Percentiles rank a stretch among this genome's conserved stretches.
Evolutionary conservation across 2,113 vertebrate species (phyloP).

Genomic region (Hippocampus barbouri): DNA sequence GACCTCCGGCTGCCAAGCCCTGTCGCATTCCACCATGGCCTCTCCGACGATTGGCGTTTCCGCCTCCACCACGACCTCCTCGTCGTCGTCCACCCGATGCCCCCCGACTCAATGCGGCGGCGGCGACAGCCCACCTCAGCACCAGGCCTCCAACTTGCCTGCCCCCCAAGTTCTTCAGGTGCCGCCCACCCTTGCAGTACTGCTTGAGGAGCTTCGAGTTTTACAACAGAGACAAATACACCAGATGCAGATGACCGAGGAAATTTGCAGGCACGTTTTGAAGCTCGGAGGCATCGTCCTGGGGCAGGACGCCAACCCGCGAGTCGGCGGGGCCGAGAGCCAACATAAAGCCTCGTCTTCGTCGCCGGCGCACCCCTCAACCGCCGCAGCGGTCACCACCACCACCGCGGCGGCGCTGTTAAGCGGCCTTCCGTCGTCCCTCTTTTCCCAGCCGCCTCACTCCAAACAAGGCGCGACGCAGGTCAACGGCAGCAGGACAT

Average conservation of each 20-base stretch:
- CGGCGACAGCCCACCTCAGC: slow-evolving; percentile 65
- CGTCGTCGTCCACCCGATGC: slow-evolving; percentile 61
- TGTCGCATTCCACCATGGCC: slow-evolving; percentile 71
- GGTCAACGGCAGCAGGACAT: slow-evolving; percentile 49
- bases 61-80: slow-evolving; percentile 71
- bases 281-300: slow-evolving; percentile 76
- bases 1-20: slow-evolving; percentile 51
- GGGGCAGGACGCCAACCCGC: slow-evolving; percentile 70
- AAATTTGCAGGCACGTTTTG: slow-evolving; percentile 87
- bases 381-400: slow-evolving; percentile 46
- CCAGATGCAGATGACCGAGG: slow-evolving; percentile 93
- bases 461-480: slow-evolving; percentile 64
- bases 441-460: slow-evolving; percentile 57
- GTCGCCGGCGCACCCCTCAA: slow-evolving; percentile 59
- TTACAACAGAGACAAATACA: slow-evolving; percentile 89
- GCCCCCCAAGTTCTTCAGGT: slow-evolving; percentile 62
- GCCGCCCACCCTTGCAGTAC: slow-evolving; percentile 75
- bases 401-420: slow-evolving; percentile 50
- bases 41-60: slow-evolving; percentile 75
- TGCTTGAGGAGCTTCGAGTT: slow-evolving; percentile 85
- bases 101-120: slow-evolving; percentile 58
- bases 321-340: slow-evolving; percentile 39
- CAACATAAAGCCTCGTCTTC: slow-evolving; percentile 50
- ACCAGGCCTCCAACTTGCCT: slow-evolving; percentile 62
- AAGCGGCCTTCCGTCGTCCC: slow-evolving; percentile 61